A percentile compares a stretch with the other conserved stretches of the same genome.
These are phyloP conservation scores for Anolis apletophallus DNA, from an alignment of 2,797 vertebrate genomes.

Conservation along the genomic window DNA sequence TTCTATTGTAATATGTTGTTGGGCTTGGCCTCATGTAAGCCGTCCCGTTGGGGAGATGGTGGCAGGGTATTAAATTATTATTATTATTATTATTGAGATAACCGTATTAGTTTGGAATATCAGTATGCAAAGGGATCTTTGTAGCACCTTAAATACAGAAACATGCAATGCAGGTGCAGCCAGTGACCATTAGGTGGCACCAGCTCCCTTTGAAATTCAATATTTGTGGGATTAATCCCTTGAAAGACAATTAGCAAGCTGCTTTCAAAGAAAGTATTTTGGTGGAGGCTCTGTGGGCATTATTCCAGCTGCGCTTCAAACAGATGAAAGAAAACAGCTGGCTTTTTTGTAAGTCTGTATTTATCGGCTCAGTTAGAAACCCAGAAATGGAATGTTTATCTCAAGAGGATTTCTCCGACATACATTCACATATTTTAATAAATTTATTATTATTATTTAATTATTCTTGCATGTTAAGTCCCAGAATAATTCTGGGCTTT, in stretches of 20 bases:
- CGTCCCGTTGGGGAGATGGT: too few species aligned
- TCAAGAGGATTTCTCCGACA: conserved; percentile 7
- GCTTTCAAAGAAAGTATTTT: conserved; percentile 59
- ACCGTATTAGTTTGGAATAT: too few species aligned
- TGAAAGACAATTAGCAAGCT: conserved; percentile 51
- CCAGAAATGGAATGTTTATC: conserved; percentile 41
- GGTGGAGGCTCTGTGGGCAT: conserved; percentile 60
- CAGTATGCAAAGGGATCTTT: too few species aligned
- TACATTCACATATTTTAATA: background rate
- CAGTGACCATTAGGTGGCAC: conserved; percentile 64
- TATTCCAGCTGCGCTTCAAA: conserved; percentile 56
- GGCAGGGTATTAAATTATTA: too few species aligned
- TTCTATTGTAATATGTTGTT: too few species aligned
- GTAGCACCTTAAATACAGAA: too few species aligned
- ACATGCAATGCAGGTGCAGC: background rate
- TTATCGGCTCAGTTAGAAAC: conserved; percentile 54
- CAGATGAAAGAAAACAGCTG: conserved; percentile 69
- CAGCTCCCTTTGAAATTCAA: background rate
- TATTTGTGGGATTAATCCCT: background rate
- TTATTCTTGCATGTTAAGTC: background rate
- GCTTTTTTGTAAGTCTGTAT: conserved; percentile 42
- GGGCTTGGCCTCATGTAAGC: too few species aligned
- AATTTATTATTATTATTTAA: background rate
- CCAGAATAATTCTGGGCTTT: background rate
- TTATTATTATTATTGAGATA: too few species aligned